These are phyloP conservation scores for Aleiodes leptofemur DNA, from an alignment of 2,888 invertebrate genomes.

Conservation along the genomic window DNA sequence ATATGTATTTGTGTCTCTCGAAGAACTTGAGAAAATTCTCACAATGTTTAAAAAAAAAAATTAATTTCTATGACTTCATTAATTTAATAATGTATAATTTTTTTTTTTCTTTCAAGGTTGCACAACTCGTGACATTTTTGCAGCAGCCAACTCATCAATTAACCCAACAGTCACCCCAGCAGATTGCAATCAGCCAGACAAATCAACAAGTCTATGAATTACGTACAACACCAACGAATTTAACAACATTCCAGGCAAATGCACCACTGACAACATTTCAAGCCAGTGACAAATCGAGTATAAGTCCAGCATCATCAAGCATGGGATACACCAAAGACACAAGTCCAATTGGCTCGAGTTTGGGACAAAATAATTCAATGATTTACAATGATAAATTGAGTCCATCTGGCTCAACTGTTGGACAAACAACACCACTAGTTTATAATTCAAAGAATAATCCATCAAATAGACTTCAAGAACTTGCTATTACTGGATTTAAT, in stretches of 20 bases:
- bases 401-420: conserved; percentile 68
- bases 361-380: conserved; percentile 67
- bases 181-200: conserved; percentile 69
- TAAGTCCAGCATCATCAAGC: conserved; percentile 70
- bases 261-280: conserved; percentile 70
- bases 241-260: conserved; percentile 71
- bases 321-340: conserved; percentile 69
- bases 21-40: too few relatives aligned
- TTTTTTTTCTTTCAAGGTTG: conserved; percentile 76
- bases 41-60: background rate
- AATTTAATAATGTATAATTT: conserved; percentile 2
- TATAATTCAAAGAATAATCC: conserved; percentile 63
- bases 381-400: conserved; percentile 70
- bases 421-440: conserved; percentile 69
- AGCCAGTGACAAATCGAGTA: conserved; percentile 72
- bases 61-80: background rate
- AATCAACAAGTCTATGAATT: conserved; percentile 62
- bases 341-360: conserved; percentile 67
- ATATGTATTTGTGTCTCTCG: too few relatives aligned
- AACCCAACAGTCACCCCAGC: conserved; percentile 71
- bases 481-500: conserved; percentile 72
- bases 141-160: conserved; percentile 79
- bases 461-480: conserved; percentile 68
- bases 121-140: conserved; percentile 86
- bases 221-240: conserved; percentile 67